These are phyloP conservation scores for Drosophila tsacasi DNA, from an alignment of 1,140 invertebrate species.

Conservation along the genomic window DNA sequence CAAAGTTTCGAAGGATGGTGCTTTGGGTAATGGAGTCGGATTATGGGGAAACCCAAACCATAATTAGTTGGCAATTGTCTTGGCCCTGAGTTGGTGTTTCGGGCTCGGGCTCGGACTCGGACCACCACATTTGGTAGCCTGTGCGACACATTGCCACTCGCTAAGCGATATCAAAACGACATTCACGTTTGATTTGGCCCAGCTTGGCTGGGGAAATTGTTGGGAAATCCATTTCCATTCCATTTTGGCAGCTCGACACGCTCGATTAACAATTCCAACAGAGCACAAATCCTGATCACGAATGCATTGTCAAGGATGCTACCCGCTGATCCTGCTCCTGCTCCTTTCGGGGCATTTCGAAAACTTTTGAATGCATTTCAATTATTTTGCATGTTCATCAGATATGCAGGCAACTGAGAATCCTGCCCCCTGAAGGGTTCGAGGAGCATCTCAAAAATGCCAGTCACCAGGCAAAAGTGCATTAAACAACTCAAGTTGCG, in stretches of 20 bases:
- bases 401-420: slow-evolving; percentile 42
- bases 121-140: neutral
- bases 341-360: slow-evolving; percentile 27
- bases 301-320: slow-evolving; percentile 35
- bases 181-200: slow-evolving; percentile 10
- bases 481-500: slow-evolving; percentile 61
- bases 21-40: slow-evolving; percentile 1
- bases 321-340: slow-evolving; percentile 6
- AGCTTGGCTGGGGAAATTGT: slow-evolving; percentile 5
- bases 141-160: slow-evolving; percentile 5
- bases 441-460: slow-evolving; percentile 34
- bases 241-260: slow-evolving; percentile 37
- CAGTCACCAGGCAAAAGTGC: slow-evolving; percentile 53
- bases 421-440: neutral
- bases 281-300: slow-evolving; percentile 51
- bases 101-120: neutral
- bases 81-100: neutral
- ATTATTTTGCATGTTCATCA: slow-evolving; percentile 61
- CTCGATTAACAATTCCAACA: slow-evolving; percentile 46
- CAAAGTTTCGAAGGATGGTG: slow-evolving; percentile 9
- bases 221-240: slow-evolving; percentile 39
- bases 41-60: slow-evolving; percentile 4
- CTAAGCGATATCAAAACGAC: slow-evolving; percentile 4
- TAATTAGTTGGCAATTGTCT: slow-evolving; percentile 33
- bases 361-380: slow-evolving; percentile 59